Conservation (phyloP, 1,140 invertebrate species). For the Aphis craccivora region DNA sequence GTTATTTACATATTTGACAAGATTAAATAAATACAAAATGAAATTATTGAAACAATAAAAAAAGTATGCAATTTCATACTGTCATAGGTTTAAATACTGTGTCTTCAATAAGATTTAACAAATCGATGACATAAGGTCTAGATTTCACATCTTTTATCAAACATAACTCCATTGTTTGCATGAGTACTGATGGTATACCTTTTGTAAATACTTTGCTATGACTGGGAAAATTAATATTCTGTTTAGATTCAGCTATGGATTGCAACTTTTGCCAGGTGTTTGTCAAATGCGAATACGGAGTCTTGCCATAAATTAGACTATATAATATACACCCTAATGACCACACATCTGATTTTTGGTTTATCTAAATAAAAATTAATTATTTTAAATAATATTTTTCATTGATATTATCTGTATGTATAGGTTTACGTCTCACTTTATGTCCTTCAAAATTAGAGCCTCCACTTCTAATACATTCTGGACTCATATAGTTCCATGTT, state of each 20-base stretch:
- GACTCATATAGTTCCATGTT: conserved; percentile 96
- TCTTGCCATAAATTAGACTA: conserved; percentile 86
- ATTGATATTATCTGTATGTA: neutral
- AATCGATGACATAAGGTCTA: conserved; percentile 60
- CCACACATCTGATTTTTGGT: conserved; percentile 95
- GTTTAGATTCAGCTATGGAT: conserved; percentile 82
- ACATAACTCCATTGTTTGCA: conserved; percentile 59
- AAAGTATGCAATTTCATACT: neutral
- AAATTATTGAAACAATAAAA: neutral
- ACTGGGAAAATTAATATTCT: conserved; percentile 77
- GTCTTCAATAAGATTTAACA: conserved; percentile 59
- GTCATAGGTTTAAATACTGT: conserved; percentile 43
- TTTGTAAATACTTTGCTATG: conserved; percentile 28
- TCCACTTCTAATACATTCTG: conserved; percentile 81
- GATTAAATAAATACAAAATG: neutral
- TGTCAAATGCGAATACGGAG: conserved; percentile 88
- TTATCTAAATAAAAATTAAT: conserved; percentile 73
- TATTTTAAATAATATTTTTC: conserved; percentile 14
- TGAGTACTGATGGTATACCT: conserved; percentile 59
- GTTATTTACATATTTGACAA: neutral
- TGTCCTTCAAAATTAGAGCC: conserved; percentile 58
- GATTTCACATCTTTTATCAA: conserved; percentile 60
- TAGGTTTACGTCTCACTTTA: conserved; percentile 13
- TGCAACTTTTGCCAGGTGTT: conserved; percentile 78
- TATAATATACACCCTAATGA: conserved; percentile 97